These are phyloP conservation scores for Pachyramphus minor DNA, from an alignment of 2,113 vertebrate genomes.

Conservation along the genomic window DNA sequence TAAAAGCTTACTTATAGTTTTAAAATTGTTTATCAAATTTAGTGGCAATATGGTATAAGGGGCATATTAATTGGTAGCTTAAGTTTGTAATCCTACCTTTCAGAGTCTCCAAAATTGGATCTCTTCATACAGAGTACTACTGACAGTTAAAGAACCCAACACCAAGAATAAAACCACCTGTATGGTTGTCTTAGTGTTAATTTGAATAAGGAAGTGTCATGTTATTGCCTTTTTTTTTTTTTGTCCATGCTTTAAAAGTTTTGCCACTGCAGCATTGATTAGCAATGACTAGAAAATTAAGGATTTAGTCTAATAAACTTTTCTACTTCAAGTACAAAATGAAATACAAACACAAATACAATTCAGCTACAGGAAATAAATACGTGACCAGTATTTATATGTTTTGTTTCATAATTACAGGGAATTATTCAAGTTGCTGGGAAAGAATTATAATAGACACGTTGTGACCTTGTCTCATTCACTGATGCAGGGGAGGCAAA, in stretches of 20 bases:
- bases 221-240: not conserved
- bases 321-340: not conserved
- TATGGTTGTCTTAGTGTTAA: not conserved
- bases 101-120: not conserved
- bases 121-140: not conserved
- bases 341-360: not conserved
- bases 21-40: not conserved
- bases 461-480: not conserved
- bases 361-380: not conserved
- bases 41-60: not conserved
- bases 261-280: not conserved
- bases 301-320: not conserved
- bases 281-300: not conserved
- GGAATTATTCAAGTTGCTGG: not conserved
- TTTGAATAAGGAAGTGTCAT: not conserved
- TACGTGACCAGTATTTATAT: not conserved
- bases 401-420: not conserved
- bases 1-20: not conserved
- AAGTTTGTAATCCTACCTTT: not conserved
- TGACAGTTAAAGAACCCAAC: not conserved
- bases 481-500: not conserved
- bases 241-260: not conserved
- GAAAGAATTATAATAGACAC: not conserved
- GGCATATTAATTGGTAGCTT: not conserved
- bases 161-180: not conserved